A percentile compares a stretch with the other conserved stretches of the same genome.
Evolutionary conservation across 2,888 invertebrate genomes (phyloP).

Genomic region (Blastobasis lacticolella): DNA sequence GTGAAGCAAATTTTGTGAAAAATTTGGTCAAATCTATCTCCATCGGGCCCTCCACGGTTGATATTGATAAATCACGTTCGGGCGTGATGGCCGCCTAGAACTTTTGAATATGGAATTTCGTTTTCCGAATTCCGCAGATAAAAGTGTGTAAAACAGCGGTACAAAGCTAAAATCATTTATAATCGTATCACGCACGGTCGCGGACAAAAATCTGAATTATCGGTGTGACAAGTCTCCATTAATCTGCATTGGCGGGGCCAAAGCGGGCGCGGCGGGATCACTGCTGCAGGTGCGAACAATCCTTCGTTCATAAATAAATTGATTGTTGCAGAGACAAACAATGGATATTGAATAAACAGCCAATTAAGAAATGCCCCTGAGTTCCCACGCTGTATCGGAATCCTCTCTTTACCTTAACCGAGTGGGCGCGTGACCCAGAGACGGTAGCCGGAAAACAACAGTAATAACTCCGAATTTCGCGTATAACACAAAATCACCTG

Average conservation of each 20-base stretch:
- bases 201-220: conserved; percentile 23
- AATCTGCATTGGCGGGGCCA: conserved; percentile 15
- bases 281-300: conserved; percentile 16
- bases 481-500: conserved; percentile 1
- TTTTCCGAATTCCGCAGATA: conserved; percentile 3
- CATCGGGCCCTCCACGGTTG: conserved; percentile 40
- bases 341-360: no score
- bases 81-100: conserved; percentile 21
- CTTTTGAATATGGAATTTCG: conserved; percentile 5
- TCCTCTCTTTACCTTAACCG: no score
- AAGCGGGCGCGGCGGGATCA: conserved; percentile 10
- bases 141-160: conserved; percentile 4
- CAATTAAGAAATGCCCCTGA: no score
- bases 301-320: not conserved
- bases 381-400: no score
- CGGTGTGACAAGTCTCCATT: conserved; percentile 18
- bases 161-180: conserved; percentile 11
- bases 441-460: no score
- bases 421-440: no score
- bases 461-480: no score
- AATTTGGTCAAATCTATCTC: conserved; percentile 44
- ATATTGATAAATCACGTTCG: conserved; percentile 43
- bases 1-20: conserved; percentile 34
- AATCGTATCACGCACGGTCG: conserved; percentile 12
- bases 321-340: no score